Percentiles rank a stretch among this genome's conserved stretches.
Conservation (phyloP, 2,888 invertebrate species). For the Andrena flavipes region DNA sequence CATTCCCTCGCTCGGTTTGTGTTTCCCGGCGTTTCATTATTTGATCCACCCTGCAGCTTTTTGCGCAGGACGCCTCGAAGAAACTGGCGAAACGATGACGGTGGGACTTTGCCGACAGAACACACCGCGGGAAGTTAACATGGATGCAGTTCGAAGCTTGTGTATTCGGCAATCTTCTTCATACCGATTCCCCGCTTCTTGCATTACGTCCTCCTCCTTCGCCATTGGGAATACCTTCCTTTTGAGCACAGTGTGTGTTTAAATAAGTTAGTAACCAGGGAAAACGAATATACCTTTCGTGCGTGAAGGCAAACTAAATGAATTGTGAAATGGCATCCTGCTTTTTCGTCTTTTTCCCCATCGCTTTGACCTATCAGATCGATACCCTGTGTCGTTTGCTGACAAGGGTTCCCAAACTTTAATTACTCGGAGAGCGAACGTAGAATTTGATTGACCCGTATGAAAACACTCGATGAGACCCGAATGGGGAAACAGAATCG, state of each 20-base stretch:
- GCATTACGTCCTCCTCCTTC: not conserved
- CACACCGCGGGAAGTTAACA: conserved; percentile 13
- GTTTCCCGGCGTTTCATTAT: conserved; percentile 34
- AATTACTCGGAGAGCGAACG: no score
- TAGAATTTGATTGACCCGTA: no score
- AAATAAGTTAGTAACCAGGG: no score
- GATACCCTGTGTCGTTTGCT: no score
- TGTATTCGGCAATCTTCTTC: not conserved
- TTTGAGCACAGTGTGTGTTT: not conserved
- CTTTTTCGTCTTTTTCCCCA: no score
- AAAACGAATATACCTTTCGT: no score
- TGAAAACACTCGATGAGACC: no score
- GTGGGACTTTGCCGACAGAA: conserved; percentile 6
- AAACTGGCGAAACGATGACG: not conserved
- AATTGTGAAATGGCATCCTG: no score
- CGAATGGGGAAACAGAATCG: no score
- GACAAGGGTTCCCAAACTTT: no score
- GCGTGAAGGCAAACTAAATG: no score
- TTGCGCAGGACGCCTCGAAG: not conserved
- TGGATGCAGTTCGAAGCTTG: conserved; percentile 17
- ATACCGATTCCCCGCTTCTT: conserved; percentile 25
- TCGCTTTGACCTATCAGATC: no score
- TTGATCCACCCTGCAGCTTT: not conserved
- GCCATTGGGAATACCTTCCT: not conserved
- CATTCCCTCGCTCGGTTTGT: not conserved